Percentiles rank a stretch among this genome's conserved stretches.
These are phyloP conservation scores for Pemphredon lugubris DNA, from an alignment of 2,888 invertebrate species.

Conservation along the genomic window DNA sequence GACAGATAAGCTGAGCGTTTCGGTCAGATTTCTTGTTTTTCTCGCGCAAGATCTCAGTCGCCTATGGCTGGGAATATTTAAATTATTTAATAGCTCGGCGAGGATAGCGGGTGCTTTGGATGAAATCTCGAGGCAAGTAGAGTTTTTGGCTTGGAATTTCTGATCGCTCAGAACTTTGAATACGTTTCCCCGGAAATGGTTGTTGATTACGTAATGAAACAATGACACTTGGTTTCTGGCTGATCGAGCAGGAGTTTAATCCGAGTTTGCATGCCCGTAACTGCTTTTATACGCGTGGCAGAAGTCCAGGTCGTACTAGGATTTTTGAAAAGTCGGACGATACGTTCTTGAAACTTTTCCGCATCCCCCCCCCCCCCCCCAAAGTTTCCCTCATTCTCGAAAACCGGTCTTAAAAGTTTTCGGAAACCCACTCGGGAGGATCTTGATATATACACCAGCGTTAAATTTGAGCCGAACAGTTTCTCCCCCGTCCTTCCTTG, in stretches of 20 bases:
- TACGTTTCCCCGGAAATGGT: too few relatives aligned
- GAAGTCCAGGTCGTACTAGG: constrained; percentile 8
- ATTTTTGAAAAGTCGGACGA: constrained; percentile 18
- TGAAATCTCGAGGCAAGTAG: too few relatives aligned
- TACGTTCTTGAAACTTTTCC: constrained; percentile 19
- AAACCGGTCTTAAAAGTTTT: constrained; percentile 36
- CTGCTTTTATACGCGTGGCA: constrained; percentile 11
- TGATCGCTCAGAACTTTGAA: too few relatives aligned
- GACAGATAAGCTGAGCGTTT: too few relatives aligned
- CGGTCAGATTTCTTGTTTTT: too few relatives aligned
- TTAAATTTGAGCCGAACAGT: constrained; percentile 36
- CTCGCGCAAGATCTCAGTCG: too few relatives aligned
- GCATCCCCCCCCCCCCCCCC: not conserved
- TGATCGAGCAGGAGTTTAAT: not conserved
- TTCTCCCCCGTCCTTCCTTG: constrained; percentile 22
- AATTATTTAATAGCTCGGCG: too few relatives aligned
- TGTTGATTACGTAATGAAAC: not conserved
- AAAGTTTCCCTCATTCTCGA: constrained; percentile 8
- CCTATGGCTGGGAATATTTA: too few relatives aligned
- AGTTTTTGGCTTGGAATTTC: too few relatives aligned
- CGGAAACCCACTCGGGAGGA: constrained; percentile 4
- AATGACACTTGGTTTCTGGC: not conserved
- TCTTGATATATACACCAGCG: constrained; percentile 40
- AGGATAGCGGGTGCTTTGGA: too few relatives aligned
- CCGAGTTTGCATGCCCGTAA: constrained; percentile 11